phyloP scores from a whole-genome alignment of 2,113 vertebrate genomes.

The Lonchura striata region DNA sequence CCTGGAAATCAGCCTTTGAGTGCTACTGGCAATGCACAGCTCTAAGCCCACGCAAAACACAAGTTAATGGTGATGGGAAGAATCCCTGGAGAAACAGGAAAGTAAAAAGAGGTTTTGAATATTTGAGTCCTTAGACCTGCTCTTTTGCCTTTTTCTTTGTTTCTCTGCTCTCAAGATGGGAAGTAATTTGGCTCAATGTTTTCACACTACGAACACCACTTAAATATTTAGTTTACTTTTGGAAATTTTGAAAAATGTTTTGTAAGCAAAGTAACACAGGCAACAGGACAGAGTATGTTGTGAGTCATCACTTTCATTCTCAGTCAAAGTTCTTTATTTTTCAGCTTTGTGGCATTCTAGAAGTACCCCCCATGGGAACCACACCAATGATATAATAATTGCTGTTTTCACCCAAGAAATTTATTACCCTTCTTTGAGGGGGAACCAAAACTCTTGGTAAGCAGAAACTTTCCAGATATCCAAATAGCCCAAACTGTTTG shows the following conservation, averaged over 20 bases:
- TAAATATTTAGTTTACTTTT: neutral
- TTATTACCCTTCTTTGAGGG: neutral
- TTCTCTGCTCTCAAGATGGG: neutral
- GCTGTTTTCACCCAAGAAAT: slow-evolving; percentile 1
- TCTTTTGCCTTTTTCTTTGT: neutral
- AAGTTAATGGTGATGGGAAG: neutral
- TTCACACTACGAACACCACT: neutral
- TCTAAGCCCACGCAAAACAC: neutral
- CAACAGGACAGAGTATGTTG: neutral
- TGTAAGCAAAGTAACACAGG: neutral
- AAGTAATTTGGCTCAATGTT: neutral
- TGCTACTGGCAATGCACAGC: neutral
- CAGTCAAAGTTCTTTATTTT: slow-evolving; percentile 33
- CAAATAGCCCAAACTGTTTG: neutral
- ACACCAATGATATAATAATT: neutral
- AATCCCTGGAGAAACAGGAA: neutral
- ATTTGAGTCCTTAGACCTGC: neutral
- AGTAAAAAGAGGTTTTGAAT: neutral
- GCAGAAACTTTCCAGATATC: neutral
- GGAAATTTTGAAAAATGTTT: neutral
- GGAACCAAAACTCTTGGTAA: slow-evolving; percentile 6
- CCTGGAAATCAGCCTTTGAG: neutral
- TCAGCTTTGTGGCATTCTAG: neutral
- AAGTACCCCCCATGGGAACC: neutral
- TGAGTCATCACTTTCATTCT: slow-evolving; percentile 17